Base-by-base conservation (phyloP, 1,140 invertebrate genomes). In the Sycophaga agraensis region DNA sequence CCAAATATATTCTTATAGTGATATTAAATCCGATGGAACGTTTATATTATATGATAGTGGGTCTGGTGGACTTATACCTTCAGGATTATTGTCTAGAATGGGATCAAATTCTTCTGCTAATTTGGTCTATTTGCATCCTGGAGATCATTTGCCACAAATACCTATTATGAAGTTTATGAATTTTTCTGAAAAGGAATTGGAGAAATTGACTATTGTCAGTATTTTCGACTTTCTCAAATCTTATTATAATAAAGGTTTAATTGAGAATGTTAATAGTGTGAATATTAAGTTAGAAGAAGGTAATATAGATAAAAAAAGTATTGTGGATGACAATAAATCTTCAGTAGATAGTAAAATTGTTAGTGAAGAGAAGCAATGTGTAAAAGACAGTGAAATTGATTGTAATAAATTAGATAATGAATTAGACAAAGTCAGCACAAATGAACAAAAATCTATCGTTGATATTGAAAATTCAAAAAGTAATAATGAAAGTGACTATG, bases 1-100 rank as follows among this genome's bases (percentile, higher is more conserved):
- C 6, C 94, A 97, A 78, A 88, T 97, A 34, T 82, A 96, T 24
- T 88, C 88, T 0, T 88, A 89, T 67, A 85, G 87, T 3, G 94
- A 96, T 73, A 83, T 97, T 1, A 87, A 88, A 69, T 85, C 86
- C 3, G 85, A 89, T 67, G 90, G 91, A 2, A 87, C 85, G 45
- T 92, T 92, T 76, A 77, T 96, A 48, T 76, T 98, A 0, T 94
- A 96, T 73, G 95, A 98, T 69, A 92, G 89, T 66, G 91, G 91
- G 17, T 91, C 88, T 43, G 86, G 87, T 70, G 95, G 94, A 1
- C 78, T 98, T 28, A 73, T 94, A 14, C 85, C 91, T 26, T 92
- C 94, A 0, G 86, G 91, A 39, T 83, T 97, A 66, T 74, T 97
- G 19, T 88, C 89, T 71, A 83, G 84, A 43, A 84, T 90, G 19